Conservation (phyloP, 64 coral and sea anemone genomes). For the Stichodactyla helianthus region DNA sequence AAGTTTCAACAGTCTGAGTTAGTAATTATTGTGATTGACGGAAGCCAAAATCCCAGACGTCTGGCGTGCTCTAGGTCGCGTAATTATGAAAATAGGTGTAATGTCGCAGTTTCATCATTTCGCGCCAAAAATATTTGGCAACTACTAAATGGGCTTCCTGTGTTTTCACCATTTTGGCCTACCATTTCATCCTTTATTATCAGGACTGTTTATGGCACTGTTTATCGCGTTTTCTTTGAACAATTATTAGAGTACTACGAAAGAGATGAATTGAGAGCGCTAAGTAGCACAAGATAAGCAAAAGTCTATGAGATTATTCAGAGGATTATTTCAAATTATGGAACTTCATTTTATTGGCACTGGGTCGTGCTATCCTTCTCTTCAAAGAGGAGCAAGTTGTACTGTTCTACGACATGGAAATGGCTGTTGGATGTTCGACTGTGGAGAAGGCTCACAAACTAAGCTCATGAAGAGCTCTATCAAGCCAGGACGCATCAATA, state of each 20-base stretch:
- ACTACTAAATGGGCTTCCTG: not conserved
- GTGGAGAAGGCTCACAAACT: constrained; percentile 88
- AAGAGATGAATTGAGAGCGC: not conserved
- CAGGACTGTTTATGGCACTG: not conserved
- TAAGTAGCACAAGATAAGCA: not conserved
- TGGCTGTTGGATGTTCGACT: constrained; percentile 97
- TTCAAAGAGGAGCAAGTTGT: constrained; percentile 69
- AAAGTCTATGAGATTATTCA: not conserved
- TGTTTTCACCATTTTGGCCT: not conserved
- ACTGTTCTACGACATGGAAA: constrained; percentile 52
- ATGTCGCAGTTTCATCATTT: not conserved
- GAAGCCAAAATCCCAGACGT: no score
- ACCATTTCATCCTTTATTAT: not conserved
- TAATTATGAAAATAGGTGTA: not conserved
- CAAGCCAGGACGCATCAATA: constrained; percentile 77
- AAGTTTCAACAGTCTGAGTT: no score
- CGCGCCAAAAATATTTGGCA: not conserved
- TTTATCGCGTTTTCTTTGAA: not conserved
- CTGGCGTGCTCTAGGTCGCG: no score
- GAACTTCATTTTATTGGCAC: constrained; percentile 91
- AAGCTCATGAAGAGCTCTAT: constrained; percentile 81
- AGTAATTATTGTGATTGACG: no score
- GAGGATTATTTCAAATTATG: constrained; percentile 34
- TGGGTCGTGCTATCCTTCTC: constrained; percentile 73
- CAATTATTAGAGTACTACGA: not conserved